phyloP scores from a whole-genome alignment of 2,888 invertebrate genomes.

The Drosophila peninsularis region DNA sequence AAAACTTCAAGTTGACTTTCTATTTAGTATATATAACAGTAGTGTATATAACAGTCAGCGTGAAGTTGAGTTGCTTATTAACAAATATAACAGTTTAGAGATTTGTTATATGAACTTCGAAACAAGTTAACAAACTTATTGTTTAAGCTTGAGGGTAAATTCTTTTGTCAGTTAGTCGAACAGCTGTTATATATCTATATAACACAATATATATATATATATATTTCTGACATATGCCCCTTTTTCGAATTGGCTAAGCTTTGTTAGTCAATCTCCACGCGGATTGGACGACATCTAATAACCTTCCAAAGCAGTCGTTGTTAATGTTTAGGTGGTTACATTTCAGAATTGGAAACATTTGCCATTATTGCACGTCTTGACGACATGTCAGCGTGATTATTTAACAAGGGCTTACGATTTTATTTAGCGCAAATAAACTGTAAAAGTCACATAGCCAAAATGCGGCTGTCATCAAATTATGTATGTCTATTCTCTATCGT shows the following conservation, averaged over 20 bases:
- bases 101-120: neutral
- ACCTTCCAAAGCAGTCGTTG: constrained; percentile 29
- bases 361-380: constrained; percentile 62
- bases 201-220: no score
- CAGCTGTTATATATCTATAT: no score
- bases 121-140: neutral
- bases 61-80: neutral
- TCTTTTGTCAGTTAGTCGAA: no score
- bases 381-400: constrained; percentile 76
- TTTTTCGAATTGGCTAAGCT: constrained; percentile 1
- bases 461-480: constrained; percentile 56
- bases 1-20: no score
- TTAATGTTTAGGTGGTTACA: constrained; percentile 23
- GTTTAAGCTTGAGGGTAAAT: neutral
- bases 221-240: neutral
- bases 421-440: constrained; percentile 36
- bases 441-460: constrained; percentile 61
- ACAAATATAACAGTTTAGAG: neutral
- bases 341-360: constrained; percentile 53
- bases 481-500: constrained; percentile 10
- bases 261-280: neutral
- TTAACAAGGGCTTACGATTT: constrained; percentile 42
- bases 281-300: constrained; percentile 22
- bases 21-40: neutral
- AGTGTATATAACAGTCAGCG: neutral